Evolutionary conservation across 2,888 invertebrate genomes (phyloP), one percentile per base, ranked within the genome.

Genomic region (Pristionchus exspectatus): DNA sequence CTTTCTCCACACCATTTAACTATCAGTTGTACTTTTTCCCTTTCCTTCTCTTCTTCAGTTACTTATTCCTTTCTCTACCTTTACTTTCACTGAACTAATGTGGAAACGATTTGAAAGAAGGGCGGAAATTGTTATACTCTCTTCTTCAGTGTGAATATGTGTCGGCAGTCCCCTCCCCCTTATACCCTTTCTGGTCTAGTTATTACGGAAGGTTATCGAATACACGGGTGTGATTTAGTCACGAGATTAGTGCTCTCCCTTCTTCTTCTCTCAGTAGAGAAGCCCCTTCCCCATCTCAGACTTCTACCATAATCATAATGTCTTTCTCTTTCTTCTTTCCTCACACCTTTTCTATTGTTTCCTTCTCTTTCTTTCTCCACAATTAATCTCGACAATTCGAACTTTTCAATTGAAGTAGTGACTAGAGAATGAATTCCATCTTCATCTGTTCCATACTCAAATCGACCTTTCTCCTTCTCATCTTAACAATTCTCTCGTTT

Each of bases 141-240:
- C 50, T 27, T 10, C 30, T 69, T 12, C n/a, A 69, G n/a, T 69
- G 69, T 10, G 77, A n/a, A 72, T 18, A 69, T 69, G 69, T 69
- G 69, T 30, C 5, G 74, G 74, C 3, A 81, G 50, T 12, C 33
- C 50, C n/a, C 81, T 81, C n/a, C 81, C 27, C 81, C 38, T n/a
- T 38, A 5, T 72, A 30, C 33, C 69, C 69, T 33, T 72, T 30
- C 33, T 72, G 30, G 69, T 81, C 81, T 81, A 44, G 50, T 27
- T 81, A 81, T 81, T 81, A 81, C 81, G 50, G 81, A 81, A 81
- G 50, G 81, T 81, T 81, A 81, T 81, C 81, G 81, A 81, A 81
- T 81, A 50, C 54, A 27, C 50, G 50, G 74, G 12, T 27, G 27
- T 81, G 50, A 54, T 81, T 81, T 81, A 50, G 81, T 81, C 81